Conservation (phyloP, 2,888 invertebrate genomes). For the Bembecia ichneumoniformis region DNA sequence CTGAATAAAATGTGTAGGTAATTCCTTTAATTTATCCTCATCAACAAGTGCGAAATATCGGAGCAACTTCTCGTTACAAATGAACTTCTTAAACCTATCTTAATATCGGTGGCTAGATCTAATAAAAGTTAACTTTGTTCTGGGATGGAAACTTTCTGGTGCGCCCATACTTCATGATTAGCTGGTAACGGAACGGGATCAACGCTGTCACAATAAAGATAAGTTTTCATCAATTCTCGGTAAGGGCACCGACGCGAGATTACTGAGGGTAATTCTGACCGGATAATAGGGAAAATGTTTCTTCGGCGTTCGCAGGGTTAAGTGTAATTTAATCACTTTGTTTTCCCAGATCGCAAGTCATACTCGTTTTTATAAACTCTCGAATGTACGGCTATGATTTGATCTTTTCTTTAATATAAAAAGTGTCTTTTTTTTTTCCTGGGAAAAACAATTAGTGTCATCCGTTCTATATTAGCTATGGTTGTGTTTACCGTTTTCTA, state of each 20-base stretch:
- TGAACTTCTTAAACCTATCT: neutral
- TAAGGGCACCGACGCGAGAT: neutral
- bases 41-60: too few relatives aligned
- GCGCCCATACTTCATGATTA: slow-evolving; percentile 37
- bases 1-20: too few relatives aligned
- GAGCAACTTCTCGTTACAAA: neutral
- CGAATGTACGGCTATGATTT: neutral
- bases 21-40: too few relatives aligned
- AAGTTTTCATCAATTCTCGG: slow-evolving; percentile 30
- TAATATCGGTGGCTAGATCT: too few relatives aligned
- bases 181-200: slow-evolving; percentile 21
- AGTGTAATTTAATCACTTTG: neutral
- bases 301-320: neutral
- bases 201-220: slow-evolving; percentile 36
- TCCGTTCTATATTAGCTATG: too few relatives aligned
- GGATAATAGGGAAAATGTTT: neutral
- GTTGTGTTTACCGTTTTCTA: too few relatives aligned
- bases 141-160: slow-evolving; percentile 29
- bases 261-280: neutral
- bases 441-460: too few relatives aligned
- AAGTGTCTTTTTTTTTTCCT: too few relatives aligned
- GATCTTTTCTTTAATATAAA: neutral
- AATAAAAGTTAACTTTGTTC: neutral
- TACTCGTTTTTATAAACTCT: neutral
- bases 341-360: neutral